phyloP scores from a whole-genome alignment of 2,888 invertebrate species.

The Luffia ferchaultella region DNA sequence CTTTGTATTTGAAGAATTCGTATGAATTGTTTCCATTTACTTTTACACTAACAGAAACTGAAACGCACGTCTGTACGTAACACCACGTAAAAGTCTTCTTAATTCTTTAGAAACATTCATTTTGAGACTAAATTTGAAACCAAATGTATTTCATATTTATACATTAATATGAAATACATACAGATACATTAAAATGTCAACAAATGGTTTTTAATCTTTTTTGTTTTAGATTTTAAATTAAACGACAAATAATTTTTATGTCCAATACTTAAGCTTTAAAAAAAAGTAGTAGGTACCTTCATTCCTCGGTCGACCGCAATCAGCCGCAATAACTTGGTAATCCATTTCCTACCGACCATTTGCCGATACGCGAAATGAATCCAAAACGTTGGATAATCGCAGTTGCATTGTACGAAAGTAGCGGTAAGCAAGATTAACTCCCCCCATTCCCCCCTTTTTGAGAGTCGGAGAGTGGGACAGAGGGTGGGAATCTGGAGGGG shows the following conservation, averaged over 20 bases:
- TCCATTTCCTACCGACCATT: neutral
- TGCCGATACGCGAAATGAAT: constrained; percentile 4
- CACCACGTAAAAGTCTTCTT: no score
- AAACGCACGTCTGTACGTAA: no score
- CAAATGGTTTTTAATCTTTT: no score
- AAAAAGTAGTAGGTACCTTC: constrained; percentile 1
- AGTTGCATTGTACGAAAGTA: constrained; percentile 1
- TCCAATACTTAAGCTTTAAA: constrained; percentile 5
- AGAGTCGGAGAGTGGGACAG: constrained; percentile 1
- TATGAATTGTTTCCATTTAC: neutral
- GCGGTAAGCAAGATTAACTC: neutral
- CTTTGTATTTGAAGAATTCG: neutral
- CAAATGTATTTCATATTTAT: no score
- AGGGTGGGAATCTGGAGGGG: constrained; percentile 16
- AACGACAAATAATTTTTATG: no score
- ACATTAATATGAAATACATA: no score
- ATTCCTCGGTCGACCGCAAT: neutral
- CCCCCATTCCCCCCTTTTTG: constrained; percentile 3
- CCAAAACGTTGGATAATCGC: constrained; percentile 5
- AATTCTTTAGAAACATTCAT: no score
- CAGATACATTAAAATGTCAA: no score
- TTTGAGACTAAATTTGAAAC: no score
- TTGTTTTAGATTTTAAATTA: no score
- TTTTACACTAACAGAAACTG: no score
- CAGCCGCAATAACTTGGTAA: neutral